Base-by-base conservation (phyloP, 2,113 vertebrate species). In the Carassius auratus region DNA sequence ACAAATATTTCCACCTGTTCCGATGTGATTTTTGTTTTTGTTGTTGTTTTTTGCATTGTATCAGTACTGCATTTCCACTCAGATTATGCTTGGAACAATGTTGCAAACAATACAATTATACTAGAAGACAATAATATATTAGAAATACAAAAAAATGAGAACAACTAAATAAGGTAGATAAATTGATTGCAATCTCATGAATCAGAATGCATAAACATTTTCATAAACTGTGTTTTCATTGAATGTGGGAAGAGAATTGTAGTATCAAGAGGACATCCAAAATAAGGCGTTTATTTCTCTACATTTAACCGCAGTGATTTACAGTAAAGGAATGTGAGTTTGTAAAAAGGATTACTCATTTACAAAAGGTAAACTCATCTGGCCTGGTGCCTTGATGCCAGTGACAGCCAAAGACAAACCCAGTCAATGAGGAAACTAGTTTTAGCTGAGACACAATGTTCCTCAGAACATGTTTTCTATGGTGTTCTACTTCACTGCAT, bases 311-410 rank as follows among this genome's bases (percentile, higher is more conserved):
- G 23, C 48, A n/a, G 81, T 84, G 86, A 77, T 84, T 86, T 87
- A 82, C 80, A 82, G 76, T 86, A 81, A 62, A 78, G 84, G 85
- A 86, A 33, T 76, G 50, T 17, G 61, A 61, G 30, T 84, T 45
- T 52, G 62, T 77, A 42, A 30, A n/a, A 15, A 26, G 52, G 84
- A 88, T 94, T 92, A 94, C 92, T 93, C 91, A 93, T 93, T 91
- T 89, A 92, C 92, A 87, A 88, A 83, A 88, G 87, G 50, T 90
- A 90, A 90, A 91, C 86, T 91, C 73, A 84, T 85, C 13, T 42
- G 15, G 48, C 86, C 3, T 38, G 73, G 69, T 85, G 87, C 90
- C 92, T 90, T 92, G 92, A 93, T 92, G 91, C 86, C 23, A 21
- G 38, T 74, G 42, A 52, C 83, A 74, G 83, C 69, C 71, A 50